phyloP scores from a whole-genome alignment of 2,797 vertebrate species.

The Vireo griseus region DNA sequence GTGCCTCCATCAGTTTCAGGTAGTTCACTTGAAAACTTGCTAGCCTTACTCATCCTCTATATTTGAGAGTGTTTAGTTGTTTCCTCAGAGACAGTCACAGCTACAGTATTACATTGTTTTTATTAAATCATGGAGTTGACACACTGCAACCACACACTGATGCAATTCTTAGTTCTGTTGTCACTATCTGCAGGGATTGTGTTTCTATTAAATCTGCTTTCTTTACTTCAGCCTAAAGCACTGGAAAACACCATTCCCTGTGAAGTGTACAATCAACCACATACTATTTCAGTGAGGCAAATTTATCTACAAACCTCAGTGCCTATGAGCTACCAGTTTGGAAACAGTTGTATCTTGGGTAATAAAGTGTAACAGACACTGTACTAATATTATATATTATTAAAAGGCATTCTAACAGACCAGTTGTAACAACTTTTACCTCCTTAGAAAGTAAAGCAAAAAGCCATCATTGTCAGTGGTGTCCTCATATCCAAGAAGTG shows the following conservation, averaged over 20 bases:
- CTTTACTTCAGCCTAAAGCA: not conserved
- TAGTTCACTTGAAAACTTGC: not conserved
- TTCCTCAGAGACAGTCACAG: not conserved
- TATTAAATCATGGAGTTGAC: not conserved
- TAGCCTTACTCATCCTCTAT: not conserved
- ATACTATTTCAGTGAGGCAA: not conserved
- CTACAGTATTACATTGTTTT: not conserved
- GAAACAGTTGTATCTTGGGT: not conserved
- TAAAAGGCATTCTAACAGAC: not conserved
- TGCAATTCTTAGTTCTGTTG: not conserved
- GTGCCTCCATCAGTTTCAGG: not conserved
- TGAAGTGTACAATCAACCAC: not conserved
- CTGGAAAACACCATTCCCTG: not conserved
- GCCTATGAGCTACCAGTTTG: not conserved
- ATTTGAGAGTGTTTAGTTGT: not conserved
- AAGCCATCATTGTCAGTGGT: not conserved
- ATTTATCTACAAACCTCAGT: not conserved
- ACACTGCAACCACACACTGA: not conserved
- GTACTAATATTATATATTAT: not conserved
- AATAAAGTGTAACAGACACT: not conserved
- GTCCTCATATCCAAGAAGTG: not conserved
- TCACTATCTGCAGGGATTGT: not conserved
- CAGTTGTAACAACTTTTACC: not conserved
- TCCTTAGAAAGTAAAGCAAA: not conserved
- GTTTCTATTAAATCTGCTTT: not conserved